These are phyloP conservation scores for Drosophila eugracilis DNA, from an alignment of 1,140 invertebrate species.

Conservation along the genomic window DNA sequence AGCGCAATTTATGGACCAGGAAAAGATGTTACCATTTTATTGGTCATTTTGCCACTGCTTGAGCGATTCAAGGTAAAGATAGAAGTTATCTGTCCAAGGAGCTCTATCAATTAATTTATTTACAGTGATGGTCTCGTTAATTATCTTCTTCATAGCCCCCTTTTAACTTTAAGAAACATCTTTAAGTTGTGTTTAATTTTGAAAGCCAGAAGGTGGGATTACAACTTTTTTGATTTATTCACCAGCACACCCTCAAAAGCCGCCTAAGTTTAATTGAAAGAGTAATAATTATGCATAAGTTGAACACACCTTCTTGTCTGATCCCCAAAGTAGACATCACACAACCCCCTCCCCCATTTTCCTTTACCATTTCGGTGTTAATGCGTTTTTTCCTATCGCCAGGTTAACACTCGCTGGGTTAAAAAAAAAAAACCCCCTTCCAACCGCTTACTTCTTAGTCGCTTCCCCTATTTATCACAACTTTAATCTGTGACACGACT, in stretches of 20 bases:
- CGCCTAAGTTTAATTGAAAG: neutral
- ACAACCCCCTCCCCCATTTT: neutral
- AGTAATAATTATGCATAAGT: conserved; percentile 9
- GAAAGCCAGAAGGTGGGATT: neutral
- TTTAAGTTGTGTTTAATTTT: neutral
- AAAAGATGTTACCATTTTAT: conserved; percentile 11
- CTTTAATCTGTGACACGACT: conserved; percentile 49
- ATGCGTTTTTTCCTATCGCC: conserved; percentile 34
- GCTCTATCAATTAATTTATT: no score
- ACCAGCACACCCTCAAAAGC: no score
- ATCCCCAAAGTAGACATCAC: neutral
- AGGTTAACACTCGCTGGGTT: conserved; percentile 34
- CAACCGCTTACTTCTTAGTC: neutral
- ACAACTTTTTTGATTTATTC: no score
- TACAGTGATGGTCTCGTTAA: conserved; percentile 2
- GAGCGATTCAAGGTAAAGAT: conserved; percentile 20
- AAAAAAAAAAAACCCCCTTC: no score
- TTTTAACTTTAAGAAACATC: neutral
- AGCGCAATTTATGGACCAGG: conserved; percentile 39
- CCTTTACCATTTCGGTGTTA: conserved; percentile 14
- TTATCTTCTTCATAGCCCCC: neutral
- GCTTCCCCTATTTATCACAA: conserved; percentile 50
- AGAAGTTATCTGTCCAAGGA: conserved; percentile 2
- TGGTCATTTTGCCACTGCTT: conserved; percentile 28
- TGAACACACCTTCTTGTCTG: neutral